phyloP scores from a whole-genome alignment of 2,888 invertebrate genomes.

The Entomobrya multifasciata region DNA sequence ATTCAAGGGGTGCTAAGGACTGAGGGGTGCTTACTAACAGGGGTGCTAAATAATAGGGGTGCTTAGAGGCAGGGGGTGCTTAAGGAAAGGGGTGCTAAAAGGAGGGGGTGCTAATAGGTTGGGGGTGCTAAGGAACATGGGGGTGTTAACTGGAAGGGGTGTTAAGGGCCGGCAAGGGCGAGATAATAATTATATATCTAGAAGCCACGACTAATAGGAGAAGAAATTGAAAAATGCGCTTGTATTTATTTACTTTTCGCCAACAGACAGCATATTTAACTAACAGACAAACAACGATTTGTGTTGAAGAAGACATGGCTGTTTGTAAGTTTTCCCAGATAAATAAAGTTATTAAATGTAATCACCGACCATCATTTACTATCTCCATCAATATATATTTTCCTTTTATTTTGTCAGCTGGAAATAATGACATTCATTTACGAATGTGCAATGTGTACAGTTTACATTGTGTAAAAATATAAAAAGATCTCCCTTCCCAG shows the following conservation, averaged over 20 bases:
- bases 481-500: neutral
- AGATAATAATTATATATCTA: too few species aligned
- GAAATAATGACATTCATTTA: slow-evolving; percentile 41
- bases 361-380: neutral
- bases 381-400: slow-evolving; percentile 27
- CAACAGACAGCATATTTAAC: too few species aligned
- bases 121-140: too few species aligned
- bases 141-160: too few species aligned
- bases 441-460: slow-evolving; percentile 24
- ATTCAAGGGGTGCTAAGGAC: too few species aligned
- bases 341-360: slow-evolving; percentile 58
- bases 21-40: too few species aligned
- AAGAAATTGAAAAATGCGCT: too few species aligned
- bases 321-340: slow-evolving; percentile 26
- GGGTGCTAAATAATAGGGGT: too few species aligned
- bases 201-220: slow-evolving; percentile 12
- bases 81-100: too few species aligned
- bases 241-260: neutral
- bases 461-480: neutral
- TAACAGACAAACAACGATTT: neutral
- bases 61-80: too few species aligned
- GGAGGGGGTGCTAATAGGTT: too few species aligned
- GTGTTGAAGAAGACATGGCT: slow-evolving; percentile 1
- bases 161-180: too few species aligned
- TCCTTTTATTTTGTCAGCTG: slow-evolving; percentile 43